Base-by-base conservation (phyloP, 2,797 vertebrate species). In the Anisognathus igniventris region DNA sequence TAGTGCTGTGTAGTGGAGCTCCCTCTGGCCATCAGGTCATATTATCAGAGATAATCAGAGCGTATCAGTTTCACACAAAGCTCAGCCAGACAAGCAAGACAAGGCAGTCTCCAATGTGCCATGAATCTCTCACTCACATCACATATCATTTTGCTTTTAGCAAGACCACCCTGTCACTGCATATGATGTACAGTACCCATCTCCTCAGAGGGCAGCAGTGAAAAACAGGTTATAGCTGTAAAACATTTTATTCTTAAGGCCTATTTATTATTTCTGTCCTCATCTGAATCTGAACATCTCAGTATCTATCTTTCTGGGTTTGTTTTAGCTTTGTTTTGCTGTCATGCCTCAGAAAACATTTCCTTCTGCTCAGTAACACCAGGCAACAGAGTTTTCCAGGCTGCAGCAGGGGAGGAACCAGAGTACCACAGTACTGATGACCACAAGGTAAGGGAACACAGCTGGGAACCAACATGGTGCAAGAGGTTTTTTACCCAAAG, bases 11-110 rank as follows among this genome's bases (percentile, higher is more conserved):
- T 56, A 51, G 70, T 40, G 62, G 70, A 95, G 76, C 88, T 96
- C 90, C 85, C 66, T 95, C 82, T 91, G 87, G 90, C 86, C 94
- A 91, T 90, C 94, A 83, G 94, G 91, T 93, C 82, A 68, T n/a
- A 86, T 90, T 86, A 95, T 92, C 91, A 93, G 79, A 90, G 90
- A 88, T 81, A 95, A 96, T 95, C 95, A 95, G 82, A 93, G 90
- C 3, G 0, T 81, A 95, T 95, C 96, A 91, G 33, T 95, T 95
- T 95, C 91, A 91, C 57, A 90, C 58, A 90, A 93, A 88, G 58
- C 91, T 96, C 88, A 92, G 90, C 54, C 91, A 86, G 90, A 94
- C 86, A 96, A 92, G 93, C 54, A 78, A 95, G 88, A 90, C 88
- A 90, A 88, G 91, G 51, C 83, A 90, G 88, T 83, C 62, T 88